These are phyloP conservation scores for Linepithema humile DNA, from an alignment of 1,140 invertebrate species.

Conservation along the genomic window DNA sequence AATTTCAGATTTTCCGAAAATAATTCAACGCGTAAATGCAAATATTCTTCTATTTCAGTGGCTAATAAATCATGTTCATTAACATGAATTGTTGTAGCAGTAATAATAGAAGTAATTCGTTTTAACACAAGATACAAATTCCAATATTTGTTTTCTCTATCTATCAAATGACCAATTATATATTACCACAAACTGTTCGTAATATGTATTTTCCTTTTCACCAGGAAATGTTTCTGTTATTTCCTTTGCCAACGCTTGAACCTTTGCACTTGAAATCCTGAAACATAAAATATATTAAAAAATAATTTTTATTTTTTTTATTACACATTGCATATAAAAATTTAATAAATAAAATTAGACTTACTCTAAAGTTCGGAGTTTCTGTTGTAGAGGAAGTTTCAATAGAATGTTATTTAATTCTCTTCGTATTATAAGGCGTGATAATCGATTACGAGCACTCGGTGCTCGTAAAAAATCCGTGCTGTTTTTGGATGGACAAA, in stretches of 20 bases:
- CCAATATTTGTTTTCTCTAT: too few relatives aligned
- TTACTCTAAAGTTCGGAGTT: conserved; percentile 1
- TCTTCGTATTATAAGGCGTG: not conserved
- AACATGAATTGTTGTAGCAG: too few relatives aligned
- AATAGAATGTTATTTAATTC: not conserved
- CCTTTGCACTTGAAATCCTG: conserved; percentile 4
- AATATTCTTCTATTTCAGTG: too few relatives aligned
- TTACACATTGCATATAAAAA: too few relatives aligned
- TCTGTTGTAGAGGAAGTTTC: not conserved
- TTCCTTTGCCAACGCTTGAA: not conserved
- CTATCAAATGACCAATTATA: too few relatives aligned
- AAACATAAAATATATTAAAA: not conserved
- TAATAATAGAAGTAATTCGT: too few relatives aligned
- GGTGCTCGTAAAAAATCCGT: not conserved
- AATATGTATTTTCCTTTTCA: conserved; percentile 28
- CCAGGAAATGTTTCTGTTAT: too few relatives aligned
- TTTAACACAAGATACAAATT: too few relatives aligned
- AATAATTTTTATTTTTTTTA: not conserved
- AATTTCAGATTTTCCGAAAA: too few relatives aligned
- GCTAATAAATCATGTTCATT: too few relatives aligned
- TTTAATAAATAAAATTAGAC: not conserved
- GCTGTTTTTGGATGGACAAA: not conserved
- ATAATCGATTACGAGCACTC: not conserved
- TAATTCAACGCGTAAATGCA: too few relatives aligned
- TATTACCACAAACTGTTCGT: not conserved